Evolutionary conservation across 2,888 invertebrate genomes (phyloP).

Genomic region (Nysson spinosus): DNA sequence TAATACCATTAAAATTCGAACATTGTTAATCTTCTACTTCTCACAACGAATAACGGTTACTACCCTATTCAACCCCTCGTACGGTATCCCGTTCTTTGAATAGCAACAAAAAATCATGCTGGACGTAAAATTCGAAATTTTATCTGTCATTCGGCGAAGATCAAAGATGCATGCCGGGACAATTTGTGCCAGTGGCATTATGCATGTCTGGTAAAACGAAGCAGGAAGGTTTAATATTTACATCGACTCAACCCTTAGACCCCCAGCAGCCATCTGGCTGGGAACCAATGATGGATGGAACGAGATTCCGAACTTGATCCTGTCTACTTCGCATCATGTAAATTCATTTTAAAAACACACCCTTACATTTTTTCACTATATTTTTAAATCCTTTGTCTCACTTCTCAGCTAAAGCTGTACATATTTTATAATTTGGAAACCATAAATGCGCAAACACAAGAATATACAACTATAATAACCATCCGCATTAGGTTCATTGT

Average conservation of each 20-base stretch:
- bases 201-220: constrained; percentile 50
- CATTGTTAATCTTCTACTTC: too few species aligned
- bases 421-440: too few species aligned
- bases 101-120: constrained; percentile 44
- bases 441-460: too few species aligned
- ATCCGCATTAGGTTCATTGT: too few species aligned
- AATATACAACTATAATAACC: too few species aligned
- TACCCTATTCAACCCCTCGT: too few species aligned
- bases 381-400: neutral
- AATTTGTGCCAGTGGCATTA: constrained; percentile 62
- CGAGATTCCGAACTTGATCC: constrained; percentile 53
- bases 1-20: too few species aligned
- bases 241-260: constrained; percentile 58
- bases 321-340: constrained; percentile 17
- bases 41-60: too few species aligned
- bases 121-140: constrained; percentile 60
- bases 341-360: neutral
- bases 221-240: constrained; percentile 64
- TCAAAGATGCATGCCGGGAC: constrained; percentile 36
- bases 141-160: constrained; percentile 31
- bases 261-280: constrained; percentile 70
- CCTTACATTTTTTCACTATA: constrained; percentile 7
- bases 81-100: too few species aligned
- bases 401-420: too few species aligned
- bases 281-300: constrained; percentile 60